Evolutionary conservation across 92 coral and sea anemone genomes (phyloP).

Genomic region (Siderastrea radians): DNA sequence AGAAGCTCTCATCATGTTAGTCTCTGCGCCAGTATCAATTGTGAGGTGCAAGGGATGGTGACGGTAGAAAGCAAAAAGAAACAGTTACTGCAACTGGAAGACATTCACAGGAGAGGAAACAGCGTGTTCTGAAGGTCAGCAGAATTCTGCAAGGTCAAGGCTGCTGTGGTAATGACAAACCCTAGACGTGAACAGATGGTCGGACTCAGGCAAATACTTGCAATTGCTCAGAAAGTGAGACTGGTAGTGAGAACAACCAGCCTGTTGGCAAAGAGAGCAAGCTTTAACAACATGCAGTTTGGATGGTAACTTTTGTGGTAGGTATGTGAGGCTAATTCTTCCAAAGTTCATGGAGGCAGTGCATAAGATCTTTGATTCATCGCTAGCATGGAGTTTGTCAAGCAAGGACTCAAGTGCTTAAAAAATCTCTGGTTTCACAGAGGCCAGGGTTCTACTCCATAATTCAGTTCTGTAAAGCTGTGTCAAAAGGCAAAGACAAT

Average conservation of each 20-base stretch:
- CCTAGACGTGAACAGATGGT: slow-evolving; percentile 19
- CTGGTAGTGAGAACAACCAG: neutral
- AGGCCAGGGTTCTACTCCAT: slow-evolving; percentile 63
- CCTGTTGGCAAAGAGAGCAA: slow-evolving; percentile 40
- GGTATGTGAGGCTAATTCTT: slow-evolving; percentile 2
- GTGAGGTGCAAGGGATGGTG: slow-evolving; percentile 49
- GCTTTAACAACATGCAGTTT: slow-evolving; percentile 23
- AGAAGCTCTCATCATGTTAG: slow-evolving; percentile 33
- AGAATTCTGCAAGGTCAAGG: neutral
- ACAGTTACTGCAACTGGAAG: neutral
- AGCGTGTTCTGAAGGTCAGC: neutral
- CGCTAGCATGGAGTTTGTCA: slow-evolving; percentile 59
- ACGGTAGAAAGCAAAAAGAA: neutral
- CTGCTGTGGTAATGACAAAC: slow-evolving; percentile 12
- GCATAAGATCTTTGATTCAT: slow-evolving; percentile 72
- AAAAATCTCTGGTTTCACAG: slow-evolving; percentile 66
- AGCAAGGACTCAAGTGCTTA: slow-evolving; percentile 68
- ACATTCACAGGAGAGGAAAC: neutral
- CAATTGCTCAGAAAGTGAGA: slow-evolving; percentile 35
- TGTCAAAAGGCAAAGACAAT: slow-evolving; percentile 46
- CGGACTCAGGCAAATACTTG: slow-evolving; percentile 23
- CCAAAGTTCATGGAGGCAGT: slow-evolving; percentile 35
- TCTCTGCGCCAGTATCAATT: slow-evolving; percentile 33
- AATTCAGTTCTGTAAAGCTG: slow-evolving; percentile 77
- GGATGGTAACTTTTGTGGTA: neutral